Evolutionary conservation across 1,140 invertebrate species (phyloP), one percentile per base, ranked within the genome.

Genomic region (Brachionus calyciflorus): DNA sequence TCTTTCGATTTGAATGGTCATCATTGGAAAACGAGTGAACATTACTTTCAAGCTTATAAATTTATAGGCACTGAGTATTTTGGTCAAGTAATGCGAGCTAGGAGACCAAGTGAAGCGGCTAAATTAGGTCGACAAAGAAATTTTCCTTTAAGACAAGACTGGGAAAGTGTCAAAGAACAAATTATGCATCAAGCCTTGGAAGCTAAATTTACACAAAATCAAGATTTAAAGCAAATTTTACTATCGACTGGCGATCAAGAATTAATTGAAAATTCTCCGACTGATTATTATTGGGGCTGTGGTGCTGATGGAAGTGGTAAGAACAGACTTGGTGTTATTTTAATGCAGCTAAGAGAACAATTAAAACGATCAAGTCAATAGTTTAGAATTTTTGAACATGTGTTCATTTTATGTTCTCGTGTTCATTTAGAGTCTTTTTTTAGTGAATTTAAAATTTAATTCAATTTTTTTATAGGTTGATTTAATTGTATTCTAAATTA

Each of bases 1-100:
- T n/a, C 28, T 19, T 53, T 75, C 33, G 48, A 53, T 40, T 26
- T 75, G 14, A 28, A 75, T 44, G 70, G 70, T 5, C 10, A 55
- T 4, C 4, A 46, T n/a, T 75, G 70, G 70, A 28, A 51, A 40
- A 75, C 70, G 2, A 75, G 48, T 28, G 70, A 75, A 28, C 70
- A 75, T 17, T 75, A 75, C 12, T 75, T 75, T 53, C 70, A 75
- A 44, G 70, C 70, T 5, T 49, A 75, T 48, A 75, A 75, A 75
- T 75, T 53, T 21, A 12, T 41, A 1, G 37, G 37, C 1, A 55
- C 46, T 21, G 33, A 75, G 26, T 46, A 53, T 75, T 75, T 24
- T 75, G 3, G 7, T 4, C 3, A 37, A 10, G 19, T 75, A 12
- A 12, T 26, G 44, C 17, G 40, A 33, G 26, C 49, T 3, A 10